Evolutionary conservation across 2,888 invertebrate genomes (phyloP), one percentile per base, ranked within the genome.

Genomic region (Lasioglossum malachurum): DNA sequence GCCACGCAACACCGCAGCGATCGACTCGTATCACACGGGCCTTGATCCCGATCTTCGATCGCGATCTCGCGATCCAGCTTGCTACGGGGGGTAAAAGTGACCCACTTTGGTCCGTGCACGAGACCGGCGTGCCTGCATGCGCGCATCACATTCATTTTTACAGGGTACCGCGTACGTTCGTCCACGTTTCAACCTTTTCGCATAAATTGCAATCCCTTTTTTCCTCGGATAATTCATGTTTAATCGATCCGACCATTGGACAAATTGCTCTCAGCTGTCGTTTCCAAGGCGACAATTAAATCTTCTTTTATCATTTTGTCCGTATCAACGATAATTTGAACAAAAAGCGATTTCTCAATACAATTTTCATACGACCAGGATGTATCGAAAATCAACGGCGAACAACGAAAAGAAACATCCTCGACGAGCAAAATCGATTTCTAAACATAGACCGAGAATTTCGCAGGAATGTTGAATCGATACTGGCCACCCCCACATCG

Each of bases 61-160:
- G 83, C 53, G 91, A 91, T 92, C 90, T 67, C 19, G 78, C 82
- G 86, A 91, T 93, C 87, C 77, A 81, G 87, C 80, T 88, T 85
- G 91, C 91, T 90, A 88, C 87, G 89, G 92, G 91, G 93, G 93
- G 92, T 93, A 93, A 93, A 92, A 93, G 92, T 92, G 93, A 92
- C 93, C 93, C 89, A 93, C 92, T 93, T 93, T 49, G 53, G 41
- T 57, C 82, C 78, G 79, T 80, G 64, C 84, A 75, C 80, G 78
- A 80, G 78, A 83, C 44, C 60, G 60, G 27, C 60, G 27, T 76
- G 72, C 77, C 75, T 76, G 73, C 80, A 57, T 78, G 82, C 79
- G 75, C 73, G 88, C 80, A 74, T 83, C 83, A 84, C 88, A 75
- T 77, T 78, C 78, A 71, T 86, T 84, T 86, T 83, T 80, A 85